Percentiles rank a stretch among this genome's conserved stretches.
Evolutionary conservation across 2,888 invertebrate species (phyloP).

Genomic region (Drosophila stalkeri): DNA sequence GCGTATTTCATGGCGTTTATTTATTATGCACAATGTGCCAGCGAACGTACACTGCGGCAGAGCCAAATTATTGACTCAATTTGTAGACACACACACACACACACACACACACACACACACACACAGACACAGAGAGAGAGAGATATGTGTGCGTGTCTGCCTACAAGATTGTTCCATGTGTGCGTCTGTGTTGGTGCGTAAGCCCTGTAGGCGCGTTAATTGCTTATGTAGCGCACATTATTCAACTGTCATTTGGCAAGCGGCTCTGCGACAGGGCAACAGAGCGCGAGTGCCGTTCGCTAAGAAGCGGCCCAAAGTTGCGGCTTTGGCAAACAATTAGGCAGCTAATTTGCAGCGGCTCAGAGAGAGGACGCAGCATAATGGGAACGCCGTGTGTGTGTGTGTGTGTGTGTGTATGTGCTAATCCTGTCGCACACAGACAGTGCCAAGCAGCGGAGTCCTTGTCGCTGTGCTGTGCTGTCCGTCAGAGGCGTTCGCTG

Average conservation of each 20-base stretch:
- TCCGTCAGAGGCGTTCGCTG: slow-evolving; percentile 50
- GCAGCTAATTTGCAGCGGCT: slow-evolving; percentile 74
- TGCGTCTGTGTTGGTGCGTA: slow-evolving; percentile 40
- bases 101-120: too few relatives aligned
- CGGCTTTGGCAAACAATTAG: slow-evolving; percentile 81
- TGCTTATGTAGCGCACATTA: slow-evolving; percentile 79
- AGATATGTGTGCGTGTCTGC: background rate
- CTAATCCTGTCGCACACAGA: slow-evolving; percentile 68
- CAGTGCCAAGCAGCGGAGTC: slow-evolving; percentile 29
- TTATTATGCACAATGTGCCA: slow-evolving; percentile 81
- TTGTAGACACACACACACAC: slow-evolving; percentile 55
- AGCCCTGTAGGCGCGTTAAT: slow-evolving; percentile 77
- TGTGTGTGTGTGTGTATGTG: slow-evolving; percentile 22
- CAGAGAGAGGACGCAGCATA: slow-evolving; percentile 31
- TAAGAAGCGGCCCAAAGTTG: slow-evolving; percentile 66
- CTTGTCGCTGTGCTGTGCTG: slow-evolving; percentile 45
- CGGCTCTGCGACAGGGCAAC: slow-evolving; percentile 34
- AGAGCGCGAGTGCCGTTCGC: slow-evolving; percentile 37
- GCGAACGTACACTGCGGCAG: slow-evolving; percentile 44
- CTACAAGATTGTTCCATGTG: slow-evolving; percentile 22
- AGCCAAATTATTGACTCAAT: slow-evolving; percentile 78
- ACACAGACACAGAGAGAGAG: too few relatives aligned
- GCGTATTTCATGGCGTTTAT: slow-evolving; percentile 81
- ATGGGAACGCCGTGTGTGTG: slow-evolving; percentile 39
- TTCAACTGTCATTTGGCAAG: slow-evolving; percentile 76